Conservation (phyloP, 2,797 vertebrate species). For the Vultur gryphus region DNA sequence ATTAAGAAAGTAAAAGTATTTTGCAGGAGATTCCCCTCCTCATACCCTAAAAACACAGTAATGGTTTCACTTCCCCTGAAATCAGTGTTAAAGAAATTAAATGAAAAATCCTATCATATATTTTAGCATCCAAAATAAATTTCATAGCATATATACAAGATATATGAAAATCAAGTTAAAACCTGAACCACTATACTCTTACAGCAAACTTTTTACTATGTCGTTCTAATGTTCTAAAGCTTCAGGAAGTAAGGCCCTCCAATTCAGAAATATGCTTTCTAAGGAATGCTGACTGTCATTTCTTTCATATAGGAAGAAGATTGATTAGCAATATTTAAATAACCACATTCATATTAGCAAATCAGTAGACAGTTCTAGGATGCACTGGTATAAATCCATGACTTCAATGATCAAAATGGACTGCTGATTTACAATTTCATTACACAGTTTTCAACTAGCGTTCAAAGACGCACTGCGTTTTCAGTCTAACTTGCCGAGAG, state of each 20-base stretch:
- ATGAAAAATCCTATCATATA: background rate
- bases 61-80: background rate
- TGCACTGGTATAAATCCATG: background rate
- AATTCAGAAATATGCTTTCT: background rate
- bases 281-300: background rate
- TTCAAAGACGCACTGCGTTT: background rate
- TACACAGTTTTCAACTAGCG: background rate
- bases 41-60: background rate
- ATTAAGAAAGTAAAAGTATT: background rate
- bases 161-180: background rate
- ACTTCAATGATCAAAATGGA: background rate
- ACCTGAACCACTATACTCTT: background rate
- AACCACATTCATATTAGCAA: background rate
- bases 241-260: background rate
- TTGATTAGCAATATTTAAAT: background rate
- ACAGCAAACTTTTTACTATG: background rate
- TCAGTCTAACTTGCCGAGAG: background rate
- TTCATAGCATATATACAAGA: background rate
- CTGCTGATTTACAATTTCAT: background rate
- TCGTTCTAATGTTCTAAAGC: background rate
- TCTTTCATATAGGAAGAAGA: background rate
- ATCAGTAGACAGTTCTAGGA: background rate
- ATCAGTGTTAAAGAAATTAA: background rate
- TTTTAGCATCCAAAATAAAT: background rate
- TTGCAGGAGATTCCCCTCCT: background rate